A percentile compares a stretch with the other conserved stretches of the same genome.
Evolutionary conservation across 2,888 invertebrate genomes (phyloP).

Genomic region (Blomia tropicalis): DNA sequence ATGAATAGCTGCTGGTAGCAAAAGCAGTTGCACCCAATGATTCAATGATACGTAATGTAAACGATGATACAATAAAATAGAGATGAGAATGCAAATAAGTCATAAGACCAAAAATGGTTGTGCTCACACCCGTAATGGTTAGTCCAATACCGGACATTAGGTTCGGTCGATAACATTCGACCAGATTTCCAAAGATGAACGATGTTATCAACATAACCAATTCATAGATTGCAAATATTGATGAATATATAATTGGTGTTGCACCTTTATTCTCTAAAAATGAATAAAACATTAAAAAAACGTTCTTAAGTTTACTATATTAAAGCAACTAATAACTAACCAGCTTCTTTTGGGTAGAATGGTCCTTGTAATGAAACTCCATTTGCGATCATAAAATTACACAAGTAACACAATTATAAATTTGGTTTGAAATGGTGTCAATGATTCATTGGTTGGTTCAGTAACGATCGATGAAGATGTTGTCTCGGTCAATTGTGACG

Average conservation of each 20-base stretch:
- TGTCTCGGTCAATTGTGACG: no score
- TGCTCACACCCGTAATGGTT: conserved; percentile 7
- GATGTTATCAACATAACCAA: conserved; percentile 63
- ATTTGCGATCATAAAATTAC: conserved; percentile 66
- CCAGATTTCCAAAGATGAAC: conserved; percentile 56
- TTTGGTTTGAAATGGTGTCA: not conserved
- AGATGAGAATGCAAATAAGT: not conserved
- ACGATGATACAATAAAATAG: conserved; percentile 33
- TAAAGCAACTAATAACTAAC: not conserved
- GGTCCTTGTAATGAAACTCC: conserved; percentile 70
- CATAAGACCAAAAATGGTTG: conserved; percentile 11
- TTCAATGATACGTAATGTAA: conserved; percentile 59
- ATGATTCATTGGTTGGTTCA: no score
- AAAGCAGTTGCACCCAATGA: conserved; percentile 73
- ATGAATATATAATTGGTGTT: conserved; percentile 59
- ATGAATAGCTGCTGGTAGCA: conserved; percentile 67
- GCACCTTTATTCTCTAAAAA: conserved; percentile 64
- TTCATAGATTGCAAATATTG: conserved; percentile 72
- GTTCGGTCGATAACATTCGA: conserved; percentile 21
- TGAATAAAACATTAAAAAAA: no score
- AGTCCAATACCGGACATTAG: conserved; percentile 19
- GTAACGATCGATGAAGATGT: no score
- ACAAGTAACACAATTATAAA: conserved; percentile 47
- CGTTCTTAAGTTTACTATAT: no score
- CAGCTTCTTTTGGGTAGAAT: conserved; percentile 58